Percentiles rank a stretch among this genome's conserved stretches.
Conservation (phyloP, 2,113 vertebrate species). For the zebrafish (Danio rerio) region DNA sequence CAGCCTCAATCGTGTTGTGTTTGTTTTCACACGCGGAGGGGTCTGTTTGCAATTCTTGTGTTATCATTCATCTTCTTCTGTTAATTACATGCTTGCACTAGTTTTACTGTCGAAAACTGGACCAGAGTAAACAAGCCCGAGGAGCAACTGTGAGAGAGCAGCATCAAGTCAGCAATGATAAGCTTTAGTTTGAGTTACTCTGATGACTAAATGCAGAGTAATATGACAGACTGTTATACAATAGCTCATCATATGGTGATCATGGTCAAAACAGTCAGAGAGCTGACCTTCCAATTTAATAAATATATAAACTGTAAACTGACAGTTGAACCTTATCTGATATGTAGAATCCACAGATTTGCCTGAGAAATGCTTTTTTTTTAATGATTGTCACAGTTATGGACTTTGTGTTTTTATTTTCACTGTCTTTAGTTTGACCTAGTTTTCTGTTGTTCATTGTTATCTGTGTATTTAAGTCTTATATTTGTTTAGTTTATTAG, state of each 20-base stretch:
- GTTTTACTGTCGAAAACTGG: slow-evolving; percentile 3
- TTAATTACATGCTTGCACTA: slow-evolving; percentile 17
- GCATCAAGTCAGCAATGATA: not conserved
- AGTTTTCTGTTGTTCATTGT: too few relatives aligned
- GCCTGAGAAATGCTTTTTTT: too few relatives aligned
- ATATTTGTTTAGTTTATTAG: too few relatives aligned
- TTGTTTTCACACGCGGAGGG: slow-evolving; percentile 11
- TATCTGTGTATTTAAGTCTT: too few relatives aligned
- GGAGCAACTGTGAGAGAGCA: not conserved
- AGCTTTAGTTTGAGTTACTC: slow-evolving; percentile 22
- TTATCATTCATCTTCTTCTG: slow-evolving; percentile 15
- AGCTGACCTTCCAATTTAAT: not conserved
- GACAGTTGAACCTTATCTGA: not conserved
- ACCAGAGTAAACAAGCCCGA: slow-evolving; percentile 15
- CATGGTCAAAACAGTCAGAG: not conserved
- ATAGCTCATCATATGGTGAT: not conserved
- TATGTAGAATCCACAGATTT: not conserved
- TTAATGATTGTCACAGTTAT: too few relatives aligned
- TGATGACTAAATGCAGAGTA: slow-evolving; percentile 21
- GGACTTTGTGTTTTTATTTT: too few relatives aligned
- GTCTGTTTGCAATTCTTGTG: not conserved
- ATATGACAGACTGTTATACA: not conserved
- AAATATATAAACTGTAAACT: not conserved
- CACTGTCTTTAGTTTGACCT: too few relatives aligned
- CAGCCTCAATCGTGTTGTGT: slow-evolving; percentile 2